Conservation (phyloP, 2,113 vertebrate genomes). For the Misgurnus mizolepis region DNA sequence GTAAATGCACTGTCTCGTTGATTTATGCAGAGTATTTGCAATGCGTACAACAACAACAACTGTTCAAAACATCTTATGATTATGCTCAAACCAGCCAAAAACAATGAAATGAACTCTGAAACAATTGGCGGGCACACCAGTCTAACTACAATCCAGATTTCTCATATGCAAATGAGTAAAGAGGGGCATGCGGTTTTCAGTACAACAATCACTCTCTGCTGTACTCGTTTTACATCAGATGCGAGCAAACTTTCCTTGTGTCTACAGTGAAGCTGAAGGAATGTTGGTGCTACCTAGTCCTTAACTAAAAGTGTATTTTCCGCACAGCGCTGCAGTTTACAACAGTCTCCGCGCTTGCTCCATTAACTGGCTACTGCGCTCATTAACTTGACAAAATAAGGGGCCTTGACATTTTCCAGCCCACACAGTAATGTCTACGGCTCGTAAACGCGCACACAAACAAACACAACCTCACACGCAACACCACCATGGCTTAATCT, state of each 20-base stretch:
- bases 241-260: conserved; percentile 6
- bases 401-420: conserved; percentile 50
- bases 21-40: conserved; percentile 24
- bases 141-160: conserved; percentile 4
- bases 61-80: conserved; percentile 14
- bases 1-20: not conserved
- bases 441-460: conserved; percentile 18
- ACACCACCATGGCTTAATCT: conserved; percentile 23
- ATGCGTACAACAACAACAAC: not conserved
- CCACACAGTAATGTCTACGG: conserved; percentile 44
- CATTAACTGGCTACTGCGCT: conserved; percentile 45
- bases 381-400: conserved; percentile 50
- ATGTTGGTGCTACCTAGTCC: conserved; percentile 10
- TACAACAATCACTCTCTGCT: not conserved
- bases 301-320: conserved; percentile 34
- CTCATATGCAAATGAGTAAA: not conserved
- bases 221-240: conserved; percentile 3
- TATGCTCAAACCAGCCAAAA: conserved; percentile 9
- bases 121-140: not conserved
- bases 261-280: conserved; percentile 2
- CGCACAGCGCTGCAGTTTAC: conserved; percentile 41
- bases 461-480: conserved; percentile 11
- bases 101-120: conserved; percentile 24
- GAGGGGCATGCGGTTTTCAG: not conserved
- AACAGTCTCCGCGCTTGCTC: conserved; percentile 1